phyloP scores from a whole-genome alignment of 2,113 vertebrate species.

The Zootoca vivipara region DNA sequence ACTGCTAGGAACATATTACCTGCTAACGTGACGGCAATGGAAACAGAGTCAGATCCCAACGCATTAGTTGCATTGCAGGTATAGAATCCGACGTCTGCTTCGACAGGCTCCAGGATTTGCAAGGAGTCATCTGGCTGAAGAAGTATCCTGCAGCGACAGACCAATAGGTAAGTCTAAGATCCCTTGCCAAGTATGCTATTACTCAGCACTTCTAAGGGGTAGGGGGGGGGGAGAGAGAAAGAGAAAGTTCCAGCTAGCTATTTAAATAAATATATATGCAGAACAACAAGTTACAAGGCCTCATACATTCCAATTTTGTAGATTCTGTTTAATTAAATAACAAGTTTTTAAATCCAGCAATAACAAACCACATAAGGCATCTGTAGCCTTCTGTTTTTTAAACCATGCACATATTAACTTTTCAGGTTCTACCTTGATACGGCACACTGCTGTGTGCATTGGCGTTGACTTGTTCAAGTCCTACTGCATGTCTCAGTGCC shows the following conservation, averaged over 20 bases:
- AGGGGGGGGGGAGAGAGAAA: not conserved
- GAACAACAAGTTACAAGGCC: not conserved
- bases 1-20: slow-evolving; percentile 71
- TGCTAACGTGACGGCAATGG: slow-evolving; percentile 87
- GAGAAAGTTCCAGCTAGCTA: not conserved
- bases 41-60: slow-evolving; percentile 85
- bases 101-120: slow-evolving; percentile 85
- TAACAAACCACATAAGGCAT: not conserved
- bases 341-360: not conserved
- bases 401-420: not conserved
- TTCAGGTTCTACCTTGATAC: not conserved
- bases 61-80: slow-evolving; percentile 88
- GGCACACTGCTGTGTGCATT: not conserved
- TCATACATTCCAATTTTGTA: not conserved
- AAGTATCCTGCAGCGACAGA: slow-evolving; percentile 81
- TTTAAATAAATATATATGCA: not conserved
- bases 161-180: slow-evolving; percentile 44
- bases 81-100: slow-evolving; percentile 92
- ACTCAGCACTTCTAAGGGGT: not conserved
- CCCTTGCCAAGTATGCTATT: not conserved
- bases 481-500: not conserved
- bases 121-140: slow-evolving; percentile 87
- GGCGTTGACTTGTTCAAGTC: too few species aligned
- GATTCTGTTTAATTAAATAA: slow-evolving; percentile 14
- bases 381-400: not conserved